phyloP scores from a whole-genome alignment of 1,140 invertebrate species.

The Cyrtorhinus lividipennis region DNA sequence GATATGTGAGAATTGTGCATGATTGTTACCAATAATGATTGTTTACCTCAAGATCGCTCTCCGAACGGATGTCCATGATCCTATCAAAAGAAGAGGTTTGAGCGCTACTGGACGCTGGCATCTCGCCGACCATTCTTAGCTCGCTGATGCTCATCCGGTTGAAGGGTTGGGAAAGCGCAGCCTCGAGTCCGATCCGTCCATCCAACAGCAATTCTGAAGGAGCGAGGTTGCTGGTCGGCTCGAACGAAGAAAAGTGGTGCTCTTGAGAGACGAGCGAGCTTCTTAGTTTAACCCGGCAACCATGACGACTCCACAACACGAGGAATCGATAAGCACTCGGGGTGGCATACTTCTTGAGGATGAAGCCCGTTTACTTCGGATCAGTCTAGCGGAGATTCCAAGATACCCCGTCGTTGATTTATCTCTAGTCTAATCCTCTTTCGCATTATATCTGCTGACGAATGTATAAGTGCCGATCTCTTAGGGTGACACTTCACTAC shows the following conservation, averaged over 20 bases:
- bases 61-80: neutral
- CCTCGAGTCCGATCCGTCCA: neutral
- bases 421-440: too few relatives aligned
- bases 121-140: neutral
- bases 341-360: neutral
- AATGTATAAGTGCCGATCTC: too few relatives aligned
- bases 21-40: neutral
- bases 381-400: too few relatives aligned
- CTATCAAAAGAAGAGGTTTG: neutral
- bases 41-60: neutral
- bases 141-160: neutral
- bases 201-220: neutral
- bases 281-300: neutral
- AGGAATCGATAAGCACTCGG: neutral
- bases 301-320: constrained; percentile 6
- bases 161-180: neutral
- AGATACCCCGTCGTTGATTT: too few relatives aligned
- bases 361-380: too few relatives aligned
- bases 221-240: neutral
- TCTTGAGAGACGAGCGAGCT: neutral
- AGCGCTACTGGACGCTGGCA: neutral
- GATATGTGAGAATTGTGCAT: neutral
- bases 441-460: too few relatives aligned
- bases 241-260: neutral
- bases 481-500: too few relatives aligned